phyloP scores from a whole-genome alignment of 2,113 vertebrate species.

The Tachysurus vachellii region DNA sequence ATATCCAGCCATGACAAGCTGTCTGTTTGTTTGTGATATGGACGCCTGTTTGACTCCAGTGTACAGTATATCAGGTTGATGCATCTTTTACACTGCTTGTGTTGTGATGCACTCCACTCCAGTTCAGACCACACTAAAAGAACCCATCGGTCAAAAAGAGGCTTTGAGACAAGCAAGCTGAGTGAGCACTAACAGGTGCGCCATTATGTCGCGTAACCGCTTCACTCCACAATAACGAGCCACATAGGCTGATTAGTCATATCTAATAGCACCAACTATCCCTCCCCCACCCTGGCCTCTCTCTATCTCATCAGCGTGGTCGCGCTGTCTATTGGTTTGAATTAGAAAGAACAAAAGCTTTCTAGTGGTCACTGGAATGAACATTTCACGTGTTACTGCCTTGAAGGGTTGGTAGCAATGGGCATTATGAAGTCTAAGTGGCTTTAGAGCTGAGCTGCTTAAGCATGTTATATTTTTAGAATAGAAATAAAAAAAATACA shows the following conservation, averaged over 20 bases:
- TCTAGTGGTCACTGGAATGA: background rate
- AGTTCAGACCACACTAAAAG: background rate
- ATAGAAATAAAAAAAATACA: background rate
- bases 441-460: background rate
- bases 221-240: slow-evolving; percentile 49
- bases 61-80: background rate
- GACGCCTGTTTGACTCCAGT: background rate
- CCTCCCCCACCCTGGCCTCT: background rate
- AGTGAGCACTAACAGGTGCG: slow-evolving; percentile 49
- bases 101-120: background rate
- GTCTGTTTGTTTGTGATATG: background rate
- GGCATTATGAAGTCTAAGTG: background rate
- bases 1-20: background rate
- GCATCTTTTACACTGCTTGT: background rate
- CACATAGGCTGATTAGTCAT: slow-evolving; percentile 40
- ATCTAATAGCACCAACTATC: slow-evolving; percentile 35
- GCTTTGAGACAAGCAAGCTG: slow-evolving; percentile 14
- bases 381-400: background rate
- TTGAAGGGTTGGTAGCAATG: background rate
- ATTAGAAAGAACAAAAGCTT: background rate
- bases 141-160: slow-evolving; percentile 13
- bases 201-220: slow-evolving; percentile 46
- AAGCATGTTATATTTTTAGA: background rate
- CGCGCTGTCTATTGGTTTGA: slow-evolving; percentile 8
- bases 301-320: background rate